These are phyloP conservation scores for Oxystoma pomonae DNA, from an alignment of 2,888 invertebrate genomes.

Conservation along the genomic window DNA sequence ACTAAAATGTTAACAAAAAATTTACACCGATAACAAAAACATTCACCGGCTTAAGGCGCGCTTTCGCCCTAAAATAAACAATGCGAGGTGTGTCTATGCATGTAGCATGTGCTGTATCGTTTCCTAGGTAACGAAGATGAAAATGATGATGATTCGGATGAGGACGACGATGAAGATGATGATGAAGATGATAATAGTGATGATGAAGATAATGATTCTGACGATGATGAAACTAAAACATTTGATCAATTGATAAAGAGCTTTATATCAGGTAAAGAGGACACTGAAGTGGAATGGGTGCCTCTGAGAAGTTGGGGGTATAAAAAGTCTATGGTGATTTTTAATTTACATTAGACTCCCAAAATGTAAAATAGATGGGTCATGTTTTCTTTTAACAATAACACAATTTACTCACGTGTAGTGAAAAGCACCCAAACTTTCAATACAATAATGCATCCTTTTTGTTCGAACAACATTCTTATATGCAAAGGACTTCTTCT, in stretches of 20 bases:
- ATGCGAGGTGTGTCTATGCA: constrained; percentile 24
- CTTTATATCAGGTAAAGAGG: constrained; percentile 48
- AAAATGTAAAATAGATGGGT: neutral
- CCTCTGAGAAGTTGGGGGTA: neutral
- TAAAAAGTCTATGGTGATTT: neutral
- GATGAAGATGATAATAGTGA: constrained; percentile 52
- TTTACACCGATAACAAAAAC: no score
- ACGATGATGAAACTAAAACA: constrained; percentile 44
- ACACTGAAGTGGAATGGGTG: constrained; percentile 21
- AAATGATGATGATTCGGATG: constrained; percentile 47
- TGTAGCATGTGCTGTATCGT: constrained; percentile 11
- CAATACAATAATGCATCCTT: no score
- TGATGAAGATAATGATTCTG: constrained; percentile 49
- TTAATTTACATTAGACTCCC: no score
- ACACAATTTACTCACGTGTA: no score
- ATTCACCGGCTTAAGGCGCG: neutral
- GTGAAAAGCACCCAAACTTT: no score
- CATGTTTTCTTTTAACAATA: no score
- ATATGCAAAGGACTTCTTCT: no score
- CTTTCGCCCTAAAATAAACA: constrained; percentile 3
- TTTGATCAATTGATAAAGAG: constrained; percentile 39
- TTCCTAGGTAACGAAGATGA: constrained; percentile 48
- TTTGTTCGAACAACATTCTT: no score
- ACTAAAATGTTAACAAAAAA: neutral
- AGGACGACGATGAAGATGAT: constrained; percentile 46